Evolutionary conservation across 2,888 invertebrate genomes (phyloP).

Genomic region (Metallyticus violacea): DNA sequence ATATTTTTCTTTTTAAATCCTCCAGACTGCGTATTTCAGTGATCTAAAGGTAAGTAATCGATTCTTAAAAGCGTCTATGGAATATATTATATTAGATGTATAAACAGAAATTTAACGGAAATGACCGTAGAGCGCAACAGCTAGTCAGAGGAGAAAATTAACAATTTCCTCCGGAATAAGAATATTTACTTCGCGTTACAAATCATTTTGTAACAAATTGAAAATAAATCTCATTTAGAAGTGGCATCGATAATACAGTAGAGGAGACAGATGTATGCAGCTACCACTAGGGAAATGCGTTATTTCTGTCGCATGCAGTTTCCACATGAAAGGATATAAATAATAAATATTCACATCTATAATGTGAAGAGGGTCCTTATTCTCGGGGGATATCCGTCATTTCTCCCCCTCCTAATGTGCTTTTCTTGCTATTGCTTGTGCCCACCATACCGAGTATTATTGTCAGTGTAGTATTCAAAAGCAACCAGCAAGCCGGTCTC

Average conservation of each 20-base stretch:
- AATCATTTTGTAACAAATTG: background rate
- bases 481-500: background rate
- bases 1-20: background rate
- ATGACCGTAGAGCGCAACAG: background rate
- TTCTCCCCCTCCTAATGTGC: background rate
- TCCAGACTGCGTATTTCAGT: background rate
- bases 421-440: background rate
- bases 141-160: background rate
- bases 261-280: background rate
- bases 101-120: background rate
- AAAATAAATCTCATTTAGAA: background rate
- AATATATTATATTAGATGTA: background rate
- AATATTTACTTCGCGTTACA: background rate
- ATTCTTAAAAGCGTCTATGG: background rate
- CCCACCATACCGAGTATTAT: background rate
- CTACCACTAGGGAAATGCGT: background rate
- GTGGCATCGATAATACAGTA: background rate
- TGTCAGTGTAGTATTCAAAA: too few species aligned
- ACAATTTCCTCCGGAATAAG: background rate
- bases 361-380: background rate
- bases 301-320: background rate
- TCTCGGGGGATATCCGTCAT: background rate
- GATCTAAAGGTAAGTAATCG: background rate
- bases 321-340: background rate
- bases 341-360: background rate